Evolutionary conservation across 2,797 vertebrate species (phyloP).

Genomic region (Takifugu rubripes): DNA sequence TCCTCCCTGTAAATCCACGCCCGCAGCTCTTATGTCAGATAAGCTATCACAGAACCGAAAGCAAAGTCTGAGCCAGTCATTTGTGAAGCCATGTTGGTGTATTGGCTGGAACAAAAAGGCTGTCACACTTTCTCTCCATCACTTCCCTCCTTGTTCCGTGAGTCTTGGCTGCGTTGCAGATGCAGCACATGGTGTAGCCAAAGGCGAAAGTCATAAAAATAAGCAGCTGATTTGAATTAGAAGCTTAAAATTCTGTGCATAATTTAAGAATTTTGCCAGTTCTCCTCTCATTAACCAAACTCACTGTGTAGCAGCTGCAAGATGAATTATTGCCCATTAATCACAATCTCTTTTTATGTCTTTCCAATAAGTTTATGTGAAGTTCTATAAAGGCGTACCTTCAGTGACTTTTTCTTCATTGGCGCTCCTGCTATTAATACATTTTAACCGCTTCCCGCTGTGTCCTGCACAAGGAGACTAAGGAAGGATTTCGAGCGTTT

Average conservation of each 20-base stretch:
- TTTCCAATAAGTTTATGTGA: slow-evolving; percentile 2
- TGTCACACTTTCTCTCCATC: slow-evolving; percentile 28
- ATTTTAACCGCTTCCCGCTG: slow-evolving; percentile 23
- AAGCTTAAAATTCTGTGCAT: neutral
- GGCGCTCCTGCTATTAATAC: slow-evolving; percentile 4
- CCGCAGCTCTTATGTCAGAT: slow-evolving; percentile 37
- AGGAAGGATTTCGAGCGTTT: slow-evolving; percentile 16
- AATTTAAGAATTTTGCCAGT: slow-evolving; percentile 1
- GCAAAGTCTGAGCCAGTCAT: slow-evolving; percentile 11
- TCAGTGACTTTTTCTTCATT: slow-evolving; percentile 12
- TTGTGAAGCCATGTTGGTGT: slow-evolving; percentile 25
- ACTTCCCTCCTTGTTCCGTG: slow-evolving; percentile 14
- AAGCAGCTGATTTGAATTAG: slow-evolving; percentile 1
- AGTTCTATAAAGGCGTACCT: slow-evolving; percentile 11
- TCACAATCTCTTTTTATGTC: slow-evolving; percentile 8
- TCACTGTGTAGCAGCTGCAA: slow-evolving; percentile 11
- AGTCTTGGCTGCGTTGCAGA: slow-evolving; percentile 9
- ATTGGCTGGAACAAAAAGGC: slow-evolving; percentile 31
- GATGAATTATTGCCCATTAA: slow-evolving; percentile 6
- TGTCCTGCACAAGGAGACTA: slow-evolving; percentile 3
- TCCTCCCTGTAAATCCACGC: neutral
- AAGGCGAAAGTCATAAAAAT: slow-evolving; percentile 8
- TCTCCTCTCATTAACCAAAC: neutral
- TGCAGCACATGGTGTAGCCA: neutral
- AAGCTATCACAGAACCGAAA: slow-evolving; percentile 28